These are phyloP conservation scores for Glaucopsyche alexis DNA, from an alignment of 2,888 invertebrate species.

Conservation along the genomic window DNA sequence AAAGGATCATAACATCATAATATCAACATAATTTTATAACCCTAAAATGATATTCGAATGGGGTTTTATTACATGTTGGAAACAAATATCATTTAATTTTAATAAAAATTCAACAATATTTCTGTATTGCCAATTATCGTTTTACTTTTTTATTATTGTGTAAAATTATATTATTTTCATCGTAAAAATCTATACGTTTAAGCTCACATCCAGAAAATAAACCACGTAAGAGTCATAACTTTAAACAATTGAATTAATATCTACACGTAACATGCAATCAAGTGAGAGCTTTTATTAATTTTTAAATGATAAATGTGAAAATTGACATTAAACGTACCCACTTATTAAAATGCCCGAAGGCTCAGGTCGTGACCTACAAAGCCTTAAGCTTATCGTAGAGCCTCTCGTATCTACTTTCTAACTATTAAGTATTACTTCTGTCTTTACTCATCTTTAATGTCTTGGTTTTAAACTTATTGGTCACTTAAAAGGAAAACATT, in stretches of 20 bases:
- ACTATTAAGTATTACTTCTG: neutral
- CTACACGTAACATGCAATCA: neutral
- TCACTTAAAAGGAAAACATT: slow-evolving; percentile 11
- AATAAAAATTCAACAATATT: too few species aligned
- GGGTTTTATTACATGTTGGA: too few species aligned
- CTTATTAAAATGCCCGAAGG: slow-evolving; percentile 26
- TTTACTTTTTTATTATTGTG: too few species aligned
- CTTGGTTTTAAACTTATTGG: neutral
- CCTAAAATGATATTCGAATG: too few species aligned
- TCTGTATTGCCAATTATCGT: too few species aligned
- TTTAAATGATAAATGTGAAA: slow-evolving; percentile 13
- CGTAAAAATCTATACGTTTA: neutral
- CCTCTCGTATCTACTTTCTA: slow-evolving; percentile 21
- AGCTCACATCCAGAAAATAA: neutral
- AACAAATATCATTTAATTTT: too few species aligned
- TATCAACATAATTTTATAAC: too few species aligned
- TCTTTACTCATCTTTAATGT: slow-evolving; percentile 21
- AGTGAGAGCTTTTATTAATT: slow-evolving; percentile 8
- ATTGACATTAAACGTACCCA: neutral
- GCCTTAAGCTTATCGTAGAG: slow-evolving; percentile 11
- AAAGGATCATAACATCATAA: too few species aligned
- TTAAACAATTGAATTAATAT: neutral
- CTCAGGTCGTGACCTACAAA: slow-evolving; percentile 8
- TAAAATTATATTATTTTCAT: neutral
- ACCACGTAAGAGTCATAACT: neutral